Percentiles rank a stretch among this genome's conserved stretches.
These are phyloP conservation scores for Geococcyx californianus DNA, from an alignment of 2,113 vertebrate genomes.

Conservation along the genomic window DNA sequence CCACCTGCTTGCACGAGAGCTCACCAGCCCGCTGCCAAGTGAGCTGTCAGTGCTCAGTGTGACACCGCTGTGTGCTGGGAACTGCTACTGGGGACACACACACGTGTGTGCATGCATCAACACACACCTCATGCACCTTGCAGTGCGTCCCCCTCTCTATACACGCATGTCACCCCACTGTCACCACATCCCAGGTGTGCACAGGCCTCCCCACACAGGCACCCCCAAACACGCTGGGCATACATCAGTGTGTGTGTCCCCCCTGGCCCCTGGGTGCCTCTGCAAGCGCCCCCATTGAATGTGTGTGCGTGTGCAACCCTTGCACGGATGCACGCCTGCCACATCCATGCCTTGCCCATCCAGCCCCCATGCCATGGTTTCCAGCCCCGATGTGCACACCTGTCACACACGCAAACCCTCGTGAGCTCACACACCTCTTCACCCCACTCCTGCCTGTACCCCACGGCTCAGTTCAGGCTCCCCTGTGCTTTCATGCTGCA, in stretches of 20 bases:
- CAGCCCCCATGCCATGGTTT: not conserved
- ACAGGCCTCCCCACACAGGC: not conserved
- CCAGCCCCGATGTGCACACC: fast-evolving
- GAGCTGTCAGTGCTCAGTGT: not conserved
- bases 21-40: fast-evolving
- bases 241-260: not conserved
- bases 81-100: not conserved
- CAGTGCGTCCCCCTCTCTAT: fast-evolving
- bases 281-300: not conserved
- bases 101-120: fast-evolving
- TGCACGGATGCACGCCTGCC: fast-evolving
- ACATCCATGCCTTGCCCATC: fast-evolving
- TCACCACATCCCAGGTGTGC: fast-evolving
- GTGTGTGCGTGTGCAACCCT: not conserved
- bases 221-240: fast-evolving
- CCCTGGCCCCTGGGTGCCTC: not conserved
- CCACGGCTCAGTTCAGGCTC: fast-evolving
- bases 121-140: not conserved
- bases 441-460: not conserved
- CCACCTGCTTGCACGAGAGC: not conserved
- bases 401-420: not conserved
- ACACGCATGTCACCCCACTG: fast-evolving
- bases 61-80: fast-evolving
- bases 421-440: not conserved
- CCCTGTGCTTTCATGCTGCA: fast-evolving